These are phyloP conservation scores for Ylistrum balloti DNA, from an alignment of 1,140 invertebrate genomes.

Conservation along the genomic window DNA sequence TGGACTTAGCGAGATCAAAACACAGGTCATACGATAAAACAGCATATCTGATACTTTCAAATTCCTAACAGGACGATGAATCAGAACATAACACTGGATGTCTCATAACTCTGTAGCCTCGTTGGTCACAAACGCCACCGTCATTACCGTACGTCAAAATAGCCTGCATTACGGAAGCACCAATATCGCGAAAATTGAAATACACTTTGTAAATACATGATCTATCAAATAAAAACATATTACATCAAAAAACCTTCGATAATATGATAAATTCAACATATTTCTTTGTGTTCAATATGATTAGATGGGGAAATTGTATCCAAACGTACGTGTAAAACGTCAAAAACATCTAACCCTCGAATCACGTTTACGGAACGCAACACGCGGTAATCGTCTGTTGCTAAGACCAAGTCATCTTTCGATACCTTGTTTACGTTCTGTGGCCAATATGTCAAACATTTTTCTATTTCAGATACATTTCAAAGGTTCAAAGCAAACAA, in stretches of 20 bases:
- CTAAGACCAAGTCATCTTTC: constrained; percentile 50
- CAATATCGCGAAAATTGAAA: constrained; percentile 3
- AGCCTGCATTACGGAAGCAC: constrained; percentile 5
- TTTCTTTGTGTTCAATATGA: not conserved
- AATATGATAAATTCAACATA: constrained; percentile 36
- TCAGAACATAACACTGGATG: not conserved
- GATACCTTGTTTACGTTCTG: constrained; percentile 49
- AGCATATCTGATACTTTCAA: not conserved
- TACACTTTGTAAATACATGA: not conserved
- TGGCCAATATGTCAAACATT: constrained; percentile 48
- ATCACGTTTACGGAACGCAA: constrained; percentile 5
- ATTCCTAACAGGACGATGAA: not conserved
- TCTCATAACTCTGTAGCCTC: not conserved
- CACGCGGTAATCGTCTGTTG: constrained; percentile 50
- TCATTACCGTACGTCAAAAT: not conserved
- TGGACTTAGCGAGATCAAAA: not conserved
- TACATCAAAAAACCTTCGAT: not conserved
- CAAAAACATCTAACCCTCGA: not conserved
- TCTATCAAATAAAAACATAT: not conserved
- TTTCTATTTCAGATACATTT: constrained; percentile 61
- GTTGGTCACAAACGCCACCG: not conserved
- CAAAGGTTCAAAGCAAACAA: constrained; percentile 60
- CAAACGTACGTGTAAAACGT: constrained; percentile 3
- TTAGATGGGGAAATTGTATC: not conserved
- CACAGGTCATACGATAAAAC: not conserved